Evolutionary conservation across 1,140 invertebrate species (phyloP), one percentile per base, ranked within the genome.

Genomic region (Ooceraea biroi): DNA sequence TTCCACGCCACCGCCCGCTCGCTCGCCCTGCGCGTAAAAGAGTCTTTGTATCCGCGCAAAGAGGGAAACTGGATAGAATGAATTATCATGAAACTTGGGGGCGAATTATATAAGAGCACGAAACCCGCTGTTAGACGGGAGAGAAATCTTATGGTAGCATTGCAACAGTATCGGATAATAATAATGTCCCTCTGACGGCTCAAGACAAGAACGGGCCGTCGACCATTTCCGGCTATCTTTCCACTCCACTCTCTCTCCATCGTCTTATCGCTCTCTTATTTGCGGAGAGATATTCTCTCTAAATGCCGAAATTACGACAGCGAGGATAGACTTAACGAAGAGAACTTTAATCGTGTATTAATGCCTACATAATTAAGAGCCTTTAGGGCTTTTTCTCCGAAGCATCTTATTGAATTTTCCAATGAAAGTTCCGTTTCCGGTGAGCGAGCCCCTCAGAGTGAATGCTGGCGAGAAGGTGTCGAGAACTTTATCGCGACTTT

Each of bases 311-410:
- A 25, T 60, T 68, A 5, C 30, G 44, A 85, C 69, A 52, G 44
- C 58, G 66, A 65, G 76, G n/a, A 66, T 55, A 61, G 52, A 58
- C 50, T 82, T 55, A 60, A 52, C 8, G 78, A 77, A 55, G 41
- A 46, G 65, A 89, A 87, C 84, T 90, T 89, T 55, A 78, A 90
- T 90, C 85, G 73, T 82, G 73, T 85, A 87, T 90, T 89, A 90
- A 90, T 87, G 63, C 50, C 41, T 41, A 66, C 69, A 82, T 85
- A 90, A 89, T 90, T 90, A 86, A 65, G 50, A 58, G 41, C 22
- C 27, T 8, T 57, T n/a, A 55, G 41, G 63, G 55, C 25, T 19
- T 36, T 78, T 46, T 66, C 48, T 66, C 57, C 63, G 27, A 82
- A 88, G 84, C 66, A 85, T 63, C 66, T 84, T 86, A 87, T 55